Evolutionary conservation across 2,888 invertebrate genomes (phyloP), one percentile per base, ranked within the genome.

Genomic region (Lasius fuliginosus): DNA sequence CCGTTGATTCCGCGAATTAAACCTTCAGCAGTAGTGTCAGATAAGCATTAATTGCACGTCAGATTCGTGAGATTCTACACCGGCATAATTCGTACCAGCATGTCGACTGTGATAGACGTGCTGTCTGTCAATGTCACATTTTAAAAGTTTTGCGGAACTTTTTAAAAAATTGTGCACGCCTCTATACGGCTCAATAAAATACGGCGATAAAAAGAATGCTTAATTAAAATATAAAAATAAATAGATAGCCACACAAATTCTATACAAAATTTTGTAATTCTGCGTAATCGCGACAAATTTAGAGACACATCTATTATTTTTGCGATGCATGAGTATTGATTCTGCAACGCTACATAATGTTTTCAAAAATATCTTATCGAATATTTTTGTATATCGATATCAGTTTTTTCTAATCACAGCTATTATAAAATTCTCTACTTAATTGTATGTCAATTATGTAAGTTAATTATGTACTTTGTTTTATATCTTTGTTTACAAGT

Each of bases 41-140:
- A 85, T 85, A 81, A 77, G 83, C 73, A 53, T 82, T 91, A 92
- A 93, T 92, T 92, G 87, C 89, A 85, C 83, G 91, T 90, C 90
- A 86, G 84, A 82, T 86, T 87, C 82, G 75, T 30, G 85, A 85
- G 83, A 89, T 86, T 85, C 75, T n/a, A 40, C 85, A 64, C 86
- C 36, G 73, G 73, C 69, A 85, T 75, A 82, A 85, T 88, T 85
- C 77, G 18, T 64, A 85, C 53, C 58, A 74, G 67, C 83, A 71
- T 82, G 77, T 82, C 79, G 64, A 73, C 53, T 68, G 30, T 86
- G 87, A 90, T 87, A 36, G 86, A 86, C 88, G 71, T 76, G 69
- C 65, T 83, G 75, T 84, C 83, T 65, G 76, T 71, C 81, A 49
- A 83, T 75, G 88, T 84, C 85, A 83, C 73, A 9, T 65, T 82